Conservation (phyloP, 2,888 invertebrate genomes). For the Ypsolopha sequella region DNA sequence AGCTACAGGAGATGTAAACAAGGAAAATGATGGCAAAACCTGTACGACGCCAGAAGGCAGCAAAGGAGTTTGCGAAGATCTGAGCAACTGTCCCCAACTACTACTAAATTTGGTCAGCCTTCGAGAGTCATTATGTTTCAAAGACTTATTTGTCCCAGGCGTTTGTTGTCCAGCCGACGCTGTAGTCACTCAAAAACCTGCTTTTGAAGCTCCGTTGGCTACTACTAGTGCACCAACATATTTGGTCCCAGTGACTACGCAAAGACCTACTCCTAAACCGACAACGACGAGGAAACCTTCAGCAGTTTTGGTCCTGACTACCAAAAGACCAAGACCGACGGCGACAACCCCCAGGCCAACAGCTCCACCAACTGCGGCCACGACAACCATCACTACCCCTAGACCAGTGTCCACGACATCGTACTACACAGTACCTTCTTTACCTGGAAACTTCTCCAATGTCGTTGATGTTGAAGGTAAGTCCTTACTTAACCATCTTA, state of each 20-base stretch:
- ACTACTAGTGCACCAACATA: conserved; percentile 55
- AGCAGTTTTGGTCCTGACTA: conserved; percentile 18
- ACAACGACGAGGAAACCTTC: conserved; percentile 20
- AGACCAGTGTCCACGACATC: conserved; percentile 38
- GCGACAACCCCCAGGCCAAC: conserved; percentile 36
- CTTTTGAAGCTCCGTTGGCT: conserved; percentile 37
- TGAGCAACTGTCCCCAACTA: conserved; percentile 89
- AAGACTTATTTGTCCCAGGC: conserved; percentile 91
- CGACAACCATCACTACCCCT: conserved; percentile 25
- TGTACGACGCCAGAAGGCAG: conserved; percentile 88
- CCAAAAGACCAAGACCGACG: conserved; percentile 40
- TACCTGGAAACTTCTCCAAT: conserved; percentile 56
- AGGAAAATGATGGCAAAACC: conserved; percentile 67
- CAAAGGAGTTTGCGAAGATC: conserved; percentile 86
- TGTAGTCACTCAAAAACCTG: conserved; percentile 31
- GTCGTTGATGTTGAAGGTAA: conserved; percentile 68
- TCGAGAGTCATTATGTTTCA: conserved; percentile 90
- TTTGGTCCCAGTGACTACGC: conserved; percentile 50
- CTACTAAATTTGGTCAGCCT: conserved; percentile 84
- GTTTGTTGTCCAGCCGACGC: conserved; percentile 85
- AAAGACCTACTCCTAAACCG: conserved; percentile 23
- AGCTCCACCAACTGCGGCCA: conserved; percentile 26
- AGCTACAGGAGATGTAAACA: conserved; percentile 50
- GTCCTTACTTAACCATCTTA: conserved; percentile 4
- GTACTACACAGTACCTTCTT: conserved; percentile 42